Evolutionary conservation across 2,888 invertebrate genomes (phyloP).

Genomic region (Cordilura impudica): DNA sequence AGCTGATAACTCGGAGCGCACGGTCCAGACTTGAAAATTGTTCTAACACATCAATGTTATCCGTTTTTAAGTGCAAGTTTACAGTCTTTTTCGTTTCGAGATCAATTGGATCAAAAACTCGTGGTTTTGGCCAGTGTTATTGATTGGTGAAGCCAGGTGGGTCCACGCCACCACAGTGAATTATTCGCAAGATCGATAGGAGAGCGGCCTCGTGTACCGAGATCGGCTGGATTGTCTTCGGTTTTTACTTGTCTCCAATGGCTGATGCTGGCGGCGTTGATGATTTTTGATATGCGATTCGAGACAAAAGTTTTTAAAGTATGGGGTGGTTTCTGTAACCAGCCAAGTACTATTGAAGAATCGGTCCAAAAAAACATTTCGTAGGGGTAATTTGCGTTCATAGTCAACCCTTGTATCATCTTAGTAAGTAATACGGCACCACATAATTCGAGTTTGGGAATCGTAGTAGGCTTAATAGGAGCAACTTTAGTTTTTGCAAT

Average conservation of each 20-base stretch:
- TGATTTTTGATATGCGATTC: not conserved
- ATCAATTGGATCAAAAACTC: constrained; percentile 1
- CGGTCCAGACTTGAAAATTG: not conserved
- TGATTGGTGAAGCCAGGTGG: not conserved
- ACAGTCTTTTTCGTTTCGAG: not conserved
- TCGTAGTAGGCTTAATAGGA: not conserved
- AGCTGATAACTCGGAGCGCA: no score
- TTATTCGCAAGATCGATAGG: not conserved
- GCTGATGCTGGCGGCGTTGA: not conserved
- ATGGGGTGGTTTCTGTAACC: no score
- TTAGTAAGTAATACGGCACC: no score
- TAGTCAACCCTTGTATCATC: not conserved
- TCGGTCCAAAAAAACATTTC: not conserved
- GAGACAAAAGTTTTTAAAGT: not conserved
- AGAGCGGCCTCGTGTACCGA: no score
- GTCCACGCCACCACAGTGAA: not conserved
- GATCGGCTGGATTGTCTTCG: no score
- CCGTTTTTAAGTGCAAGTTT: not conserved
- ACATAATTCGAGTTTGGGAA: not conserved
- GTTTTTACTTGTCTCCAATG: no score
- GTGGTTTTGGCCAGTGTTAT: not conserved
- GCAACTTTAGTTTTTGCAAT: constrained; percentile 6
- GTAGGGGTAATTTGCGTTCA: not conserved
- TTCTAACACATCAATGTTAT: not conserved
- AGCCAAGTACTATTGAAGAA: no score